Base-by-base conservation (phyloP, 1,140 invertebrate species). In the Drosophila ercepeae region DNA sequence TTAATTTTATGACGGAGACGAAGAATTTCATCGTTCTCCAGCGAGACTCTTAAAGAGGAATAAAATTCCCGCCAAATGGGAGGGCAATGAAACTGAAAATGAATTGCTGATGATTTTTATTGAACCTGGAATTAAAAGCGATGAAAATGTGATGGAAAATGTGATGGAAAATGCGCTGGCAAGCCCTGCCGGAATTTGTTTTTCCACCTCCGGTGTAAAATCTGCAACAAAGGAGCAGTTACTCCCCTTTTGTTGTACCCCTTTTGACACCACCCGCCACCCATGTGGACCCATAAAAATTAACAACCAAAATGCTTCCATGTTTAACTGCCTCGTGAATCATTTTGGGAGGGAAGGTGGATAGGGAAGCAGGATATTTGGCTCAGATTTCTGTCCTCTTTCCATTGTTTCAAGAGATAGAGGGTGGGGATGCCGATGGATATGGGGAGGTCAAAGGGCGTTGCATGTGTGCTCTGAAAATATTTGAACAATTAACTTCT, bases 401-500 rank as follows among this genome's bases (percentile, higher is more conserved):
- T 44, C 16, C 41, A 51, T 57, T 57, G 48, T 39, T 52, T 16
- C 9, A 13, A 9, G 2, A 13, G 36, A 32, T 27, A 19, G 36
- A 2, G 34, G 25, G 21, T 18, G 41, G 13, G 29, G 4, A 11
- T 6, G 14, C n/a, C 7, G 18, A 19, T 9, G 4, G 13, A 3
- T 0, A 1, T 14, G 39, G 8, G n/a, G n/a, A 14, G 55, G 57
- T 60, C 49, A 46, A 52, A 64, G 70, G 70, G 51, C 27, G 36
- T 18, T 48, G 44, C 69, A 64, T 79, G 76, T 71, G 71, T 71
- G 53, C 45, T 41, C 71, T 50, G 71, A 49, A 71, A 79, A 65
- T 65, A 79, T 79, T 78, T 79, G 32, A 75, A 71, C 76, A 65
- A 79, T 75, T 79, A 75, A 71, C 58, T 71, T 75, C 19, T 64